Percentiles rank a stretch among this genome's conserved stretches.
phyloP scores from a whole-genome alignment of 2,113 vertebrate genomes.

The Upupa epops region DNA sequence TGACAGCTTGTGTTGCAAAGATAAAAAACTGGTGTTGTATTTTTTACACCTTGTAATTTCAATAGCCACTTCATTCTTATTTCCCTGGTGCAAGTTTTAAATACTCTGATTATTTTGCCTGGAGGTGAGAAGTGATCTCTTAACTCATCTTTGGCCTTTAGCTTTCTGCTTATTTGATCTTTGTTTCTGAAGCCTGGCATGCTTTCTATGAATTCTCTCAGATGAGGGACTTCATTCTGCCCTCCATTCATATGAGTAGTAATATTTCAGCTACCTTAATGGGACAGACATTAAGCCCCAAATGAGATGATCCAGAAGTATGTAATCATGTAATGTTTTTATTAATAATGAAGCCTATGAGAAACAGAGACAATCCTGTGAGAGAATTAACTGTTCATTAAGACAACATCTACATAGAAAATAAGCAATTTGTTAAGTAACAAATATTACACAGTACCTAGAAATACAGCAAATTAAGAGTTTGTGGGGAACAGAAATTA shows the following conservation, averaged over 20 bases:
- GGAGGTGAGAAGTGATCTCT: neutral
- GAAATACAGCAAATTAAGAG: neutral
- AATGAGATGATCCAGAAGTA: neutral
- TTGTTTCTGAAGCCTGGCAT: neutral
- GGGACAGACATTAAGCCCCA: neutral
- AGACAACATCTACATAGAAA: constrained; percentile 47
- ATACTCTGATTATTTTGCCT: neutral
- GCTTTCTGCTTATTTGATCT: neutral
- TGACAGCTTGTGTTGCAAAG: neutral
- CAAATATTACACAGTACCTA: neutral
- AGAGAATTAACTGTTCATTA: constrained; percentile 14
- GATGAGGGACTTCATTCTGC: neutral
- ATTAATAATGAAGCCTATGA: neutral
- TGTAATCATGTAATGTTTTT: constrained; percentile 14
- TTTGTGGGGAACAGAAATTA: neutral
- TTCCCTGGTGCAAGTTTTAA: neutral
- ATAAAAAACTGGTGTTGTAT: neutral
- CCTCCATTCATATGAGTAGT: neutral
- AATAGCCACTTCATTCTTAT: neutral
- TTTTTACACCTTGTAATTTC: neutral
- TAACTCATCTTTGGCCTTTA: neutral
- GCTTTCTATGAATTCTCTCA: neutral
- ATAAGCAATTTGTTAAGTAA: neutral
- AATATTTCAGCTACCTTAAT: neutral
- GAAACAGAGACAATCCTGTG: neutral